Conservation (phyloP, 2,888 invertebrate genomes). For the Pediacus dermestoides region DNA sequence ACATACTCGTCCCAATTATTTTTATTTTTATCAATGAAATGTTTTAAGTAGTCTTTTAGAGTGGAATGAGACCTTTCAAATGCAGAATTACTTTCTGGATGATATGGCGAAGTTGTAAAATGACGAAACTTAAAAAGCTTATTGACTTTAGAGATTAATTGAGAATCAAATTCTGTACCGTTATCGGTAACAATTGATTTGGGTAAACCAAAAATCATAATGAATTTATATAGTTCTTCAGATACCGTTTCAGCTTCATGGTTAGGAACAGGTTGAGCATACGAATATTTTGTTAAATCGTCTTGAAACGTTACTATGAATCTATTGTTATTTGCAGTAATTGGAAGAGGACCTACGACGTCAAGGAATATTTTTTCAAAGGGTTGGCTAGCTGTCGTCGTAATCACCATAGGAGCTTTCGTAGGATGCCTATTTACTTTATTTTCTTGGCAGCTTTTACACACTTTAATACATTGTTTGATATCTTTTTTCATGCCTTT, state of each 20-base stretch:
- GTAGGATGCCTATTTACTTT: constrained; percentile 22
- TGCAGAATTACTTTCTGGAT: constrained; percentile 26
- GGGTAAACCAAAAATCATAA: constrained; percentile 33
- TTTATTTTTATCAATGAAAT: constrained; percentile 32
- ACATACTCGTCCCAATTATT: constrained; percentile 38
- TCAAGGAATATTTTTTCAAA: constrained; percentile 34
- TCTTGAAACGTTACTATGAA: constrained; percentile 32
- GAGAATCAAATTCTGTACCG: constrained; percentile 31
- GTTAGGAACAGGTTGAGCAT: constrained; percentile 33
- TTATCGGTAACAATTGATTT: constrained; percentile 33
- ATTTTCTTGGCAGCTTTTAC: constrained; percentile 21
- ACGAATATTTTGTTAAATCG: constrained; percentile 37
- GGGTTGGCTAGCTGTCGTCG: constrained; percentile 26
- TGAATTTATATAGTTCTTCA: constrained; percentile 24
- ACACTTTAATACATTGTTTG: not conserved
- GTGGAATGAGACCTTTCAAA: constrained; percentile 38
- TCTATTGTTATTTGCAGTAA: no score
- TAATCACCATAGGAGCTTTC: constrained; percentile 34
- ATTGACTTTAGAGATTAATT: constrained; percentile 30
- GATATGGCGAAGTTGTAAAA: constrained; percentile 22
- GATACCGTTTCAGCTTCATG: constrained; percentile 36
- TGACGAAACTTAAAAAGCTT: constrained; percentile 20
- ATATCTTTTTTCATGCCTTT: constrained; percentile 5
- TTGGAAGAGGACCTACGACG: no score
- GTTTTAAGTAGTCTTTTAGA: constrained; percentile 34